Base-by-base conservation (phyloP, 30 jellyfish, hydroid and myxozoan species). In the Catostylus mosaicus region DNA sequence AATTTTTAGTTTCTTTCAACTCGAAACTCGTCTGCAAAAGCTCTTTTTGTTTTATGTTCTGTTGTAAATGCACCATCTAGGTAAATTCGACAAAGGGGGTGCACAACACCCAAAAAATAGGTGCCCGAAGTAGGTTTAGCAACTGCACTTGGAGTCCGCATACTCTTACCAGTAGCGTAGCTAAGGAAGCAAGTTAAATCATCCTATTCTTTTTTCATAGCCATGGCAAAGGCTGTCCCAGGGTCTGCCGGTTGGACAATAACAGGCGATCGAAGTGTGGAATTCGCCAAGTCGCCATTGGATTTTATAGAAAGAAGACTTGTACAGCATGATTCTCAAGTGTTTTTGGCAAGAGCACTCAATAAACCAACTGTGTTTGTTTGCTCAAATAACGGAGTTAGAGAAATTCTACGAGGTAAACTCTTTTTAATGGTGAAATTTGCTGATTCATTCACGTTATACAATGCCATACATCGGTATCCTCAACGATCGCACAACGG, bases 241-340 rank as follows among this genome's bases (percentile, higher is more conserved):
- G 98, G 98, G 16, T 60, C 89, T 10, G 92, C 82, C 23, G 98
- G 98, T 4, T 93, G 98, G 98, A 64, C 94, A 4, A 40, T 93
- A 30, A 69, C 98, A 24, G 98, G 98, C 16, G 98, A 93, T 63
- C 72, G 93, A 54, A 93, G 87, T 37, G 75, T 81, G n/a, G 98
- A 93, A 63, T 86, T 93, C 73, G 98, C 97, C 12, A 87, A 92
- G 38, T 30, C 66, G 24, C 98, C 98, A 22, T 43, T 93, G 56
- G 93, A 84, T 18, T 93, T 93, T 38, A 67, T 93, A 19, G 87
- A 93, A 65, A 87, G 73, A 37, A 77, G 96, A 22, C 50, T 84
- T 0, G 56, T 57, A 24, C 95, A 86, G 68, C 80, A 84, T 78
- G 87, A 52, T 7, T 87, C 97, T 22, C 84, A 77, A 45, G 76